phyloP scores from a whole-genome alignment of 2,888 invertebrate genomes.

The Disparrhopalites patrizii region DNA sequence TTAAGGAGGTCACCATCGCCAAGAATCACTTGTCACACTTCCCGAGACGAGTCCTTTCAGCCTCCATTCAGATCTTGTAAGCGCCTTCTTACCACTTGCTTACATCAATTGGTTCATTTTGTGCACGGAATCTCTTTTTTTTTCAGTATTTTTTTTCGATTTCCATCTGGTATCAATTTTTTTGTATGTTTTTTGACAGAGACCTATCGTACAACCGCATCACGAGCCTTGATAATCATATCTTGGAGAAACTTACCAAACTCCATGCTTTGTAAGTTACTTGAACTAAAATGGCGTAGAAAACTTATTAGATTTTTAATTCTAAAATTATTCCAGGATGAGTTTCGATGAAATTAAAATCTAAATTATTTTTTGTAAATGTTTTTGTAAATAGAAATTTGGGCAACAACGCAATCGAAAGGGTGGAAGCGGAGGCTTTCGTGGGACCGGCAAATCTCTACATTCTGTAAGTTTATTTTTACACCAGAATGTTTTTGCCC shows the following conservation, averaged over 20 bases:
- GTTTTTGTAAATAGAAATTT: conserved; percentile 67
- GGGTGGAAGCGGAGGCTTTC: conserved; percentile 75
- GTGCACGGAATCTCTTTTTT: too few relatives aligned
- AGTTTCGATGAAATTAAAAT: neutral
- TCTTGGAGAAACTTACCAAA: conserved; percentile 59
- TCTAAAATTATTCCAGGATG: neutral
- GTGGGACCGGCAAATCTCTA: conserved; percentile 70
- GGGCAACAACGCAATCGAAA: conserved; percentile 76
- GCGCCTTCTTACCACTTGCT: too few relatives aligned
- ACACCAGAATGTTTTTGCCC: too few relatives aligned
- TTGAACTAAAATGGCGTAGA: neutral
- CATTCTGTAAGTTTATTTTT: conserved; percentile 70
- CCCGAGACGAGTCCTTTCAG: too few relatives aligned
- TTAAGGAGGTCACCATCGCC: too few relatives aligned
- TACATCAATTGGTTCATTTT: too few relatives aligned
- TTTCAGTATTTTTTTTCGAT: too few relatives aligned
- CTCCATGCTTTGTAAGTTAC: conserved; percentile 61
- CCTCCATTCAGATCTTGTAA: too few relatives aligned
- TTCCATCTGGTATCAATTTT: too few relatives aligned
- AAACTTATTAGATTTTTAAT: neutral
- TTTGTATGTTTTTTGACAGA: conserved; percentile 59
- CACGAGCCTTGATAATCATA: conserved; percentile 63
- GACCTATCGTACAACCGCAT: conserved; percentile 73
- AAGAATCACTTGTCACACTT: too few relatives aligned
- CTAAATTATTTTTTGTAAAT: neutral